Base-by-base conservation (phyloP, 2,888 invertebrate genomes). In the Hydroisotoma schaefferi region DNA sequence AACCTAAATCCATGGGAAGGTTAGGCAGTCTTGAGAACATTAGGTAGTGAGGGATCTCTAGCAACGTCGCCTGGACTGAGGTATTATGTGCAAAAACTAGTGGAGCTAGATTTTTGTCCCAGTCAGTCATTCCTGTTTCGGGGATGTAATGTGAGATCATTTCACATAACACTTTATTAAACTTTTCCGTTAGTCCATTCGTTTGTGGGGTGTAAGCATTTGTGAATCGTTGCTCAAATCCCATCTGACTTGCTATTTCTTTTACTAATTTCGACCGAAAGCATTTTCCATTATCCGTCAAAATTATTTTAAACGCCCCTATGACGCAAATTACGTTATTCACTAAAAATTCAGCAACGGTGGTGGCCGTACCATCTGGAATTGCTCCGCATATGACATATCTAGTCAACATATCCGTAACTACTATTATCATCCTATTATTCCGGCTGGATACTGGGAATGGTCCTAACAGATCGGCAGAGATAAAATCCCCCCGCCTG, bases 161-260 rank as follows among this genome's bases (percentile, higher is more conserved):
- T 6, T 56, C 53, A 0, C 63, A 61, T 5, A 73, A 20, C 1
- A 66, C 69, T 20, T 55, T 46, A 44, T 73, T 73, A 29, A 67
- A 62, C 4, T 64, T 37, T 57, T 73, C 73, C 0, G 59, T 60
- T 1, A 71, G 27, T 0, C 73, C 73, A 40, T 73, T 72, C 0
- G 27, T 27, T 15, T 63, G 33, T 0, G 71, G 71, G 5, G 65
- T 57, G 53, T 63, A 71, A 0, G 66, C 55, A 2, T 62, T 55
- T 12, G 72, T 71, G 18, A 56, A 65, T 2, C 33, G 38, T 43
- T 68, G 63, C 12, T 57, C 33, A 12, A 64, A 48, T 2, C 59
- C 63, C 18, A 69, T 6, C 0, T 25, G 27, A 8, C 23, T 8
- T 8, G 47, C 25, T 6, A 62, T 1, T 20, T 49, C 55, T 29